Conservation (phyloP, 2,113 vertebrate species). For the Chloroceryle aenea region DNA sequence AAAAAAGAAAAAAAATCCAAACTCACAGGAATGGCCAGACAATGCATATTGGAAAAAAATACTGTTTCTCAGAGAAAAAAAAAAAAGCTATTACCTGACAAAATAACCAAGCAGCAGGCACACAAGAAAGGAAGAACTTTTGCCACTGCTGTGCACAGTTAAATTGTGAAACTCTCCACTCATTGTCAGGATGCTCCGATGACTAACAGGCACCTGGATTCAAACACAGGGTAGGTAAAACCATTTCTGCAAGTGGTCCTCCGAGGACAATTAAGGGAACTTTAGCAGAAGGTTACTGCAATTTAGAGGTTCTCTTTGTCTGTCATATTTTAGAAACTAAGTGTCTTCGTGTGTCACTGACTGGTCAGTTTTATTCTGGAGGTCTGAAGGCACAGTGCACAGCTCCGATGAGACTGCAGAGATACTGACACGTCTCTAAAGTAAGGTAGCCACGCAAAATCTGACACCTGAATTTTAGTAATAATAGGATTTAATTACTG, state of each 20-base stretch:
- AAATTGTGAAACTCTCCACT: accelerated
- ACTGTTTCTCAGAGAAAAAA: neutral
- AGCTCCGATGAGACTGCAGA: neutral
- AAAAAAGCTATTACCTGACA: neutral
- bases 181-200: neutral
- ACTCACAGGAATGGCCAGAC: neutral
- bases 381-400: neutral
- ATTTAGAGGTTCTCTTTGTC: neutral
- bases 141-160: neutral
- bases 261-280: neutral
- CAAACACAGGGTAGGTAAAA: neutral
- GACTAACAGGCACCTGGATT: neutral
- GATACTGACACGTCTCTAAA: neutral
- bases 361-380: neutral
- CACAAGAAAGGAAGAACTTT: neutral
- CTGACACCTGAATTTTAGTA: neutral
- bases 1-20: neutral
- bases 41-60: neutral
- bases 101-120: neutral
- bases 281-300: neutral
- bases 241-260: neutral
- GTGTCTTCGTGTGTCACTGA: accelerated
- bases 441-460: neutral
- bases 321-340: neutral
- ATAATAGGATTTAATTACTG: neutral